Percentiles rank a stretch among this genome's conserved stretches.
phyloP scores from a whole-genome alignment of 2,797 vertebrate genomes.

The Chelmon rostratus region DNA sequence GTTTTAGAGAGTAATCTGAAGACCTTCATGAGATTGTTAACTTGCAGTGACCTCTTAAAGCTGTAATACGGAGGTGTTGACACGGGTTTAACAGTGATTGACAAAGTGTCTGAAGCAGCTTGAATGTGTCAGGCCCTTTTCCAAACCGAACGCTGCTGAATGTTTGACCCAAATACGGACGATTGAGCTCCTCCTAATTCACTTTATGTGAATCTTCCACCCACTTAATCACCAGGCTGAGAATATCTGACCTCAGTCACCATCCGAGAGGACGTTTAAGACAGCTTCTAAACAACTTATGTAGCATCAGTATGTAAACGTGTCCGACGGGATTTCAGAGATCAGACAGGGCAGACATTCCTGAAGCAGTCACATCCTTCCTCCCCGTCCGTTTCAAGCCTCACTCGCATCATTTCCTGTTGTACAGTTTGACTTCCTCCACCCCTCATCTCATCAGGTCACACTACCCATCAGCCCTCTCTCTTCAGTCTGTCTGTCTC shows the following conservation, averaged over 20 bases:
- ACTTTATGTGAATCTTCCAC: slow-evolving; percentile 28
- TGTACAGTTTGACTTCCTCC: slow-evolving; percentile 47
- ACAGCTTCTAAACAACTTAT: slow-evolving; percentile 16
- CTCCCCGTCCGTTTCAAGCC: slow-evolving; percentile 45
- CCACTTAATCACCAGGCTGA: slow-evolving; percentile 9
- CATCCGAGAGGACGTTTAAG: slow-evolving; percentile 3
- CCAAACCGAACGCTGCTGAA: slow-evolving; percentile 26
- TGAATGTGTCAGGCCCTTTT: slow-evolving; percentile 27
- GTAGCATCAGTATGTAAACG: slow-evolving; percentile 24
- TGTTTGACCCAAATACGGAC: slow-evolving; percentile 67
- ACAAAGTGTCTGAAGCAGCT: slow-evolving; percentile 24
- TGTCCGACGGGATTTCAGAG: slow-evolving; percentile 37
- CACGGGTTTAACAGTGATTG: slow-evolving; percentile 30
- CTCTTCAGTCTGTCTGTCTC: slow-evolving; percentile 40
- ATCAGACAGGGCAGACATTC: slow-evolving; percentile 1
- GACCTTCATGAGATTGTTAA: background rate
- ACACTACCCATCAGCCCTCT: slow-evolving; percentile 37
- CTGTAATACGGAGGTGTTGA: slow-evolving; percentile 16
- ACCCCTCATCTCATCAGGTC: slow-evolving; percentile 53
- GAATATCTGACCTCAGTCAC: slow-evolving; percentile 40
- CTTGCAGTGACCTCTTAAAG: slow-evolving; percentile 15
- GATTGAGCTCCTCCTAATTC: slow-evolving; percentile 25
- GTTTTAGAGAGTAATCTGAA: background rate
- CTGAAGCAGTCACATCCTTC: slow-evolving; percentile 33
- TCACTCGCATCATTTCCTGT: slow-evolving; percentile 62